These are phyloP conservation scores for Morone saxatilis DNA, from an alignment of 2,113 vertebrate species.

Conservation along the genomic window DNA sequence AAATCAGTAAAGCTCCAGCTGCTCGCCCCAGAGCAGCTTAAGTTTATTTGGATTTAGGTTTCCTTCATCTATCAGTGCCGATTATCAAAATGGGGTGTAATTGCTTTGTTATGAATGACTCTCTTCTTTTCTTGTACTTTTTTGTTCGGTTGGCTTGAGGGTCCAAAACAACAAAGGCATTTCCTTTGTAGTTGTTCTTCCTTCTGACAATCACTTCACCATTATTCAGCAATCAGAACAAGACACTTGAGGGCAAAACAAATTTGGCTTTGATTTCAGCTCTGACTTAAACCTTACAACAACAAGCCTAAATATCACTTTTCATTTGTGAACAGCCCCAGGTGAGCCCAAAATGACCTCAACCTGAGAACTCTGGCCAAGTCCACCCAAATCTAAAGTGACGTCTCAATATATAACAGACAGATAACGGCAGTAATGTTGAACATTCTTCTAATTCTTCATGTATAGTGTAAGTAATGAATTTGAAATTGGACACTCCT, in stretches of 20 bases:
- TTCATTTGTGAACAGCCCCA: conserved; percentile 43
- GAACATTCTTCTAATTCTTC: conserved; percentile 53
- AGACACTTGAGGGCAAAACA: conserved; percentile 68
- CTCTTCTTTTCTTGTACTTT: conserved; percentile 53
- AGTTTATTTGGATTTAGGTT: conserved; percentile 75
- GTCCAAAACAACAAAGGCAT: conserved; percentile 57
- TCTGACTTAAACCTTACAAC: conserved; percentile 36
- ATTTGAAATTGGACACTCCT: conserved; percentile 16
- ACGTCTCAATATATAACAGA: conserved; percentile 24
- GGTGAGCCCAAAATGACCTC: conserved; percentile 38
- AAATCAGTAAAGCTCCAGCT: conserved; percentile 45
- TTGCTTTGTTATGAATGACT: conserved; percentile 74
- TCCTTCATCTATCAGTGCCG: conserved; percentile 73
- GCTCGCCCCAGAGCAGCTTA: conserved; percentile 39
- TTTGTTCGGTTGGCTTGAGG: conserved; percentile 54
- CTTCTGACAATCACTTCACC: conserved; percentile 63
- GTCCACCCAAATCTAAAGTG: conserved; percentile 32
- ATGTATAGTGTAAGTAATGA: conserved; percentile 19
- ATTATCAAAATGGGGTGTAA: conserved; percentile 71
- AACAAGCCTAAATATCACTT: conserved; percentile 50
- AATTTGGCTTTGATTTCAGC: conserved; percentile 71
- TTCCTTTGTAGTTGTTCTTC: conserved; percentile 57
- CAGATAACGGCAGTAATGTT: conserved; percentile 25
- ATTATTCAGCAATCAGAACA: conserved; percentile 60
- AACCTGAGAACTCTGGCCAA: conserved; percentile 40